Conservation (phyloP, 2,113 vertebrate genomes). For the Microtus richardsoni region DNA sequence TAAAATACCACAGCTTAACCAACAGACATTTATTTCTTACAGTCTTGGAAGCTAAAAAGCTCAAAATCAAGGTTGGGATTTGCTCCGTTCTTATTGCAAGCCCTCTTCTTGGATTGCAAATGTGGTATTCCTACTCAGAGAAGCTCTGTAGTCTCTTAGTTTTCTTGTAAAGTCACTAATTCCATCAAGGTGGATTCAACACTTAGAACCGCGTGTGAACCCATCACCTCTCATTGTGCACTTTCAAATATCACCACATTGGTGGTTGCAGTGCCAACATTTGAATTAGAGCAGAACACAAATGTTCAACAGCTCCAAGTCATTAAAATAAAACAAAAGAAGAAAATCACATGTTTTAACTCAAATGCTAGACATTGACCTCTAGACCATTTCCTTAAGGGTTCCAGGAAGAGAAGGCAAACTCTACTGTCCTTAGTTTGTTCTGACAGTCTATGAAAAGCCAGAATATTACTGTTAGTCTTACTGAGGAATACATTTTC, state of each 20-base stretch:
- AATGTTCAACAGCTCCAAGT: neutral
- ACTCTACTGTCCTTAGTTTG: slow-evolving; percentile 3
- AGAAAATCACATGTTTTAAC: neutral
- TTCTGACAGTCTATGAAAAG: slow-evolving; percentile 19
- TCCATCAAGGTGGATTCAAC: neutral
- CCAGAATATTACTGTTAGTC: neutral
- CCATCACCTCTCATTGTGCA: neutral
- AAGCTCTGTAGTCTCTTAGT: neutral
- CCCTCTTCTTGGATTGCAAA: neutral
- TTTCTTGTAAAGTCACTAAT: neutral
- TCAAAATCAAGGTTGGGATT: neutral
- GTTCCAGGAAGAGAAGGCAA: neutral
- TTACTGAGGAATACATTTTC: neutral
- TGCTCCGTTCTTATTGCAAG: neutral
- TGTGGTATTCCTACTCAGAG: neutral
- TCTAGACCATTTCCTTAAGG: neutral
- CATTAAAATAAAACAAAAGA: slow-evolving; percentile 7
- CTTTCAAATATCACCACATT: neutral
- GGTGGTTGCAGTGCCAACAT: neutral
- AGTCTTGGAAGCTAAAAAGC: neutral
- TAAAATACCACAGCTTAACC: slow-evolving; percentile 3
- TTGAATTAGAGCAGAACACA: neutral
- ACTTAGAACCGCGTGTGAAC: neutral
- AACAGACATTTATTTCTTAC: neutral
- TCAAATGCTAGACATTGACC: neutral